phyloP scores from a whole-genome alignment of 2,888 invertebrate species.

The Tiliacea aurago region DNA sequence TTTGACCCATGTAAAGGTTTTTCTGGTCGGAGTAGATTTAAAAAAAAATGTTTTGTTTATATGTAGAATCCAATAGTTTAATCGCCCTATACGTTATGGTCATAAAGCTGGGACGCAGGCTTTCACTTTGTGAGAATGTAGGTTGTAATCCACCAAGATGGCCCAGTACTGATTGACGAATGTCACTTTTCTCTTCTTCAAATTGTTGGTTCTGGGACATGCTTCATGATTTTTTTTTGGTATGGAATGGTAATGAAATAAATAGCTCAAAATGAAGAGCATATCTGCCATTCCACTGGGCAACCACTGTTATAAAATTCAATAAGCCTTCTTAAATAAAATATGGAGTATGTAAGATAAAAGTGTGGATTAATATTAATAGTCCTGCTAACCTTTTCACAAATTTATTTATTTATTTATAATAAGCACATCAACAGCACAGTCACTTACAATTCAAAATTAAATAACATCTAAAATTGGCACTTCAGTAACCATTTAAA shows the following conservation, averaged over 20 bases:
- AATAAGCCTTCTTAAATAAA: background rate
- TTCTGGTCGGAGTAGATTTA: background rate
- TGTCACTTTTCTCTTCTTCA: too few species aligned
- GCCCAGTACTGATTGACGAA: background rate
- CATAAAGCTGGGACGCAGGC: too few species aligned
- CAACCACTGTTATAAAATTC: background rate
- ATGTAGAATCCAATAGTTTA: too few species aligned
- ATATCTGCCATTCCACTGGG: background rate
- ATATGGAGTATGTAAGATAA: background rate
- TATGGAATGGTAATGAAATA: background rate
- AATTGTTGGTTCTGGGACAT: background rate
- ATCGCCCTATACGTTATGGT: background rate
- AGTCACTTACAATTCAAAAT: too few species aligned
- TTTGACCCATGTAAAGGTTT: background rate
- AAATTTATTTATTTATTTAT: background rate
- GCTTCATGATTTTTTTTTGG: too few species aligned
- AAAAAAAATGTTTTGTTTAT: too few species aligned
- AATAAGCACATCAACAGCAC: too few species aligned
- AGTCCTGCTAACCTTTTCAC: background rate
- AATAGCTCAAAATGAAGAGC: background rate
- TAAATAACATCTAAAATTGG: too few species aligned
- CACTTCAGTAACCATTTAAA: too few species aligned
- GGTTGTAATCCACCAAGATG: too few species aligned
- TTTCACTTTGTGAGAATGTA: background rate
- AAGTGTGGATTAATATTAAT: background rate